Conservation (phyloP, 2,888 invertebrate genomes). For the Zaprionus obscuricornis region DNA sequence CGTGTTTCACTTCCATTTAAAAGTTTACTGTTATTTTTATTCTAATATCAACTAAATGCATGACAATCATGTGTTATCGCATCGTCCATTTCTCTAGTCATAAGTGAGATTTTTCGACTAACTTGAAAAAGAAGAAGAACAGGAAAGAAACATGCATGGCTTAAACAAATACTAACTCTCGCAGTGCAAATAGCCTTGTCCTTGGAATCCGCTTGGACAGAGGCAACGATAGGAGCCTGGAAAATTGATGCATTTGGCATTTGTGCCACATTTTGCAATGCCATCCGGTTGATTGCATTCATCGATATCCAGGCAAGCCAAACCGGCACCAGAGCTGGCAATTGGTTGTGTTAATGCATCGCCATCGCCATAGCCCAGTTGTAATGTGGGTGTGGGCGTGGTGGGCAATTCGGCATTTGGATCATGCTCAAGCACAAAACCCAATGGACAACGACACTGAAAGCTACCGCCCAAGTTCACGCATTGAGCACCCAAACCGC, state of each 20-base stretch:
- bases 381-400: conserved; percentile 44
- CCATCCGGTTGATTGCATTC: conserved; percentile 89
- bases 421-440: conserved; percentile 86
- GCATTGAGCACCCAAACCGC: conserved; percentile 89
- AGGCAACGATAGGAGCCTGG: conserved; percentile 91
- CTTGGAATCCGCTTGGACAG: conserved; percentile 90
- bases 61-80: no score
- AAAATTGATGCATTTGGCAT: conserved; percentile 91
- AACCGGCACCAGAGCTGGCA: conserved; percentile 79
- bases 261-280: conserved; percentile 90
- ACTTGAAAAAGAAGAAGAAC: conserved; percentile 10
- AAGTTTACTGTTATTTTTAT: no score
- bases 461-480: conserved; percentile 90
- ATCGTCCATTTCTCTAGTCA: no score
- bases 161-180: conserved; percentile 87
- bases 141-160: conserved; percentile 75
- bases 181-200: conserved; percentile 89
- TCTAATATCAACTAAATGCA: no score
- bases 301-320: conserved; percentile 89
- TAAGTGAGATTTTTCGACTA: neutral
- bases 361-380: conserved; percentile 63
- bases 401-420: conserved; percentile 44
- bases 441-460: conserved; percentile 89
- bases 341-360: conserved; percentile 45
- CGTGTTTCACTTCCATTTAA: neutral